These are phyloP conservation scores for Cyrtodaria siliqua DNA, from an alignment of 2,888 invertebrate genomes.

Conservation along the genomic window DNA sequence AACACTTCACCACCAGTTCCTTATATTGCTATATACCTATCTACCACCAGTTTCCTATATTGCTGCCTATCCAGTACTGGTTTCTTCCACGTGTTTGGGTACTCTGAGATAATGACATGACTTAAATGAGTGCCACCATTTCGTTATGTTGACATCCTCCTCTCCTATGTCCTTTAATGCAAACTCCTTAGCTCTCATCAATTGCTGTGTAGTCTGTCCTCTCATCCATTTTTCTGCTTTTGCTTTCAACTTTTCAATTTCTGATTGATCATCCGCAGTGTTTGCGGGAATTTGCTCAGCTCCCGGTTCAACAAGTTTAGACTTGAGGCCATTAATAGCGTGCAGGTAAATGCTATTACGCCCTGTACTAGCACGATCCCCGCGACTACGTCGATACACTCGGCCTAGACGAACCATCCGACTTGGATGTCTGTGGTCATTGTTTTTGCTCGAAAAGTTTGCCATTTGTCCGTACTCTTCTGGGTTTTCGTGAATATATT, in stretches of 20 bases:
- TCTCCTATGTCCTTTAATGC: constrained; percentile 71
- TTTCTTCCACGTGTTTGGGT: constrained; percentile 18
- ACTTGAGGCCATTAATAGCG: constrained; percentile 65
- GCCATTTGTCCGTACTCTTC: constrained; percentile 66
- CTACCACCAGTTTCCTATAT: no score
- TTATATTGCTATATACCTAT: no score
- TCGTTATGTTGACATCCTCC: constrained; percentile 65
- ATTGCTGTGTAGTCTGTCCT: constrained; percentile 60
- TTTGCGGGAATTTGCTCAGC: constrained; percentile 10
- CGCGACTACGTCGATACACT: constrained; percentile 62
- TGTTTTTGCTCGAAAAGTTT: constrained; percentile 46
- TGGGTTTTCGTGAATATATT: constrained; percentile 72
- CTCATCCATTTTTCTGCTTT: constrained; percentile 71
- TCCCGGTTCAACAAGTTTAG: constrained; percentile 51
- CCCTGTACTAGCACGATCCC: constrained; percentile 29
- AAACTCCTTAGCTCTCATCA: constrained; percentile 63
- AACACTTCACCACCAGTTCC: no score
- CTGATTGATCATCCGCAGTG: constrained; percentile 61
- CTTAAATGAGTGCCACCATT: constrained; percentile 71
- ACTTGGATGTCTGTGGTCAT: constrained; percentile 55
- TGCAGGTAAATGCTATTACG: constrained; percentile 59
- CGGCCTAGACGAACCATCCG: constrained; percentile 59
- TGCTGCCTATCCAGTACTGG: no score
- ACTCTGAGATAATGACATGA: constrained; percentile 67
- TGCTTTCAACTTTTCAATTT: constrained; percentile 63